Evolutionary conservation across 2,113 vertebrate species (phyloP).

Genomic region (Cynopterus brachyotis): DNA sequence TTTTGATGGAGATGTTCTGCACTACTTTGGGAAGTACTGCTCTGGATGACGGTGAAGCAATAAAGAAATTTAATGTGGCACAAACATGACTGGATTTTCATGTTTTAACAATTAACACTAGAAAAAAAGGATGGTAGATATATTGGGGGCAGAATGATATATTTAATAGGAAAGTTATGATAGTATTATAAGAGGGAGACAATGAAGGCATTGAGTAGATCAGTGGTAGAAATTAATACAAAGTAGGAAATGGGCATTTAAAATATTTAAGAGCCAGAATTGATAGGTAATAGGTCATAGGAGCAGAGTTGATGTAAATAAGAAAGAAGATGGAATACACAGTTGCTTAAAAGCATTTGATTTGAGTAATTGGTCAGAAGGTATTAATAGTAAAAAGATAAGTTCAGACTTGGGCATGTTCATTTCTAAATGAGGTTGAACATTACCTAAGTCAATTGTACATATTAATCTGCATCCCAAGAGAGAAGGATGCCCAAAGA

Average conservation of each 20-base stretch:
- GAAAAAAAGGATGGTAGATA: background rate
- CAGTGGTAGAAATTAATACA: background rate
- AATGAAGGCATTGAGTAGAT: background rate
- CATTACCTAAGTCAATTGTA: background rate
- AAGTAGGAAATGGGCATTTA: slow-evolving; percentile 13
- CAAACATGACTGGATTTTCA: background rate
- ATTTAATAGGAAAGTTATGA: background rate
- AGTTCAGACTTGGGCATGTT: background rate
- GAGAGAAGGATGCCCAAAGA: background rate
- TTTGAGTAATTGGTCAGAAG: background rate
- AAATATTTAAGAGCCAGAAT: slow-evolving; percentile 22
- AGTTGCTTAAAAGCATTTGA: background rate
- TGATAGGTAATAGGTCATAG: background rate
- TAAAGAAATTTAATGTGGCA: background rate
- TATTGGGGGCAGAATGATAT: background rate
- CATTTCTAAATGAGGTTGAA: background rate
- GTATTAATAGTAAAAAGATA: background rate
- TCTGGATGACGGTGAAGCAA: background rate
- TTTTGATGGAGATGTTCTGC: background rate
- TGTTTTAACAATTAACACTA: background rate
- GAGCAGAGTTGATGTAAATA: background rate
- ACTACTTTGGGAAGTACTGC: background rate
- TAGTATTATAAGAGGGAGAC: background rate
- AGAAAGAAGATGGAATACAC: background rate
- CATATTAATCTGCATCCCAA: background rate